Percentiles rank a stretch among this genome's conserved stretches.
Conservation (phyloP, 2,888 invertebrate species). For the Horisme vitalbata region DNA sequence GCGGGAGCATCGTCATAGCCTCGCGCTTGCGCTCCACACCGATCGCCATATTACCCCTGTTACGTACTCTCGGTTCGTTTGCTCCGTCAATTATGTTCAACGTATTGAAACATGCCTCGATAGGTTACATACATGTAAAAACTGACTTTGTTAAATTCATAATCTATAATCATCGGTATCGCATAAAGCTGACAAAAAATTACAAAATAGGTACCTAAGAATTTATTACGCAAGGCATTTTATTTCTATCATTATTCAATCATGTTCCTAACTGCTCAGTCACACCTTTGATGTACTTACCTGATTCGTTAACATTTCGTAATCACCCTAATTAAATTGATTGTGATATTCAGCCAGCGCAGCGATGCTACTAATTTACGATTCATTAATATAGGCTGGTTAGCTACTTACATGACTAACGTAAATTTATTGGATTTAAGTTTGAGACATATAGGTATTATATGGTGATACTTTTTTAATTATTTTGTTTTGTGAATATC, state of each 20-base stretch:
- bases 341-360: slow-evolving; percentile 47
- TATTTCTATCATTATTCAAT: not conserved
- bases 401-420: slow-evolving; percentile 31
- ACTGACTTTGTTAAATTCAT: too few species aligned
- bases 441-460: not conserved
- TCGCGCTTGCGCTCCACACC: slow-evolving; percentile 63
- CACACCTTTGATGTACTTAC: slow-evolving; percentile 44
- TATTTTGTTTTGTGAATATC: not conserved
- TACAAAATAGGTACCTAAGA: too few species aligned
- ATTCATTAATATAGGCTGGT: slow-evolving; percentile 49
- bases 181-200: too few species aligned
- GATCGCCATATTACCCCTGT: slow-evolving; percentile 63
- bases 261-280: slow-evolving; percentile 35
- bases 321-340: slow-evolving; percentile 55
- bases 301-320: slow-evolving; percentile 46
- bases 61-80: slow-evolving; percentile 67
- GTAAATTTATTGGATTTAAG: not conserved
- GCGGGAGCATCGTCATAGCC: slow-evolving; percentile 44
- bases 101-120: slow-evolving; percentile 55
- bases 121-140: not conserved
- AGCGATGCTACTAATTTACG: slow-evolving; percentile 52
- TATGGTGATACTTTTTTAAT: not conserved
- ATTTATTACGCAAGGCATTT: too few species aligned
- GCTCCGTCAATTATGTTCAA: slow-evolving; percentile 68
- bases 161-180: too few species aligned